phyloP scores from a whole-genome alignment of 2,888 invertebrate genomes.

The Eupithecia subfuscata region DNA sequence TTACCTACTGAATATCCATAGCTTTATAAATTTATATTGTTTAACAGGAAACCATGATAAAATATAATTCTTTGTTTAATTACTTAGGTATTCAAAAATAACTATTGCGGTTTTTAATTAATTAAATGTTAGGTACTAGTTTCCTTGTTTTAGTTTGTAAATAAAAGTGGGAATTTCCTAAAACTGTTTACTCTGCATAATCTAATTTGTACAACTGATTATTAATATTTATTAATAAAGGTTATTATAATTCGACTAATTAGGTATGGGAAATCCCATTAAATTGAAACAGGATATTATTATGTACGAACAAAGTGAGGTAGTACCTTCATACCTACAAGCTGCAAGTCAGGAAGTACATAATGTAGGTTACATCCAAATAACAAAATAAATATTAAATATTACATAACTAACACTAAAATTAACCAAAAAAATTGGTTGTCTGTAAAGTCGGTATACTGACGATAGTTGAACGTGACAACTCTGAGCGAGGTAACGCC shows the following conservation, averaged over 20 bases:
- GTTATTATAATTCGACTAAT: conserved; percentile 1
- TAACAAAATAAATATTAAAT: too few relatives aligned
- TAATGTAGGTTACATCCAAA: too few relatives aligned
- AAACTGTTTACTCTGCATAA: conserved; percentile 37
- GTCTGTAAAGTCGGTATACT: too few relatives aligned
- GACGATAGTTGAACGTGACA: too few relatives aligned
- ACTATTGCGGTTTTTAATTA: conserved; percentile 47
- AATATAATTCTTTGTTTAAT: conserved; percentile 20
- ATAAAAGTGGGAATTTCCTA: conserved; percentile 42
- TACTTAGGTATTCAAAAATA: conserved; percentile 45
- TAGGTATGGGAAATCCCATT: neutral
- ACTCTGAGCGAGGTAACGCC: too few relatives aligned
- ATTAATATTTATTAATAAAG: neutral
- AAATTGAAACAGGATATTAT: neutral
- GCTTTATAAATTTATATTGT: conserved; percentile 26
- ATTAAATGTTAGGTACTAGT: conserved; percentile 1
- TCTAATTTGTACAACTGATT: conserved; percentile 1
- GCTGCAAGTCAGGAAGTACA: neutral
- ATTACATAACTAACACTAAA: too few relatives aligned
- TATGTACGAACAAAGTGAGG: neutral
- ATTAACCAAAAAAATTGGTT: too few relatives aligned
- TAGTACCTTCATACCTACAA: neutral
- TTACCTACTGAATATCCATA: neutral
- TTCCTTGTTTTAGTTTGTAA: conserved; percentile 42
- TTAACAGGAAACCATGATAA: conserved; percentile 50